A percentile compares a stretch with the other conserved stretches of the same genome.
phyloP scores from a whole-genome alignment of 2,888 invertebrate genomes.

The Poecilus cupreus region DNA sequence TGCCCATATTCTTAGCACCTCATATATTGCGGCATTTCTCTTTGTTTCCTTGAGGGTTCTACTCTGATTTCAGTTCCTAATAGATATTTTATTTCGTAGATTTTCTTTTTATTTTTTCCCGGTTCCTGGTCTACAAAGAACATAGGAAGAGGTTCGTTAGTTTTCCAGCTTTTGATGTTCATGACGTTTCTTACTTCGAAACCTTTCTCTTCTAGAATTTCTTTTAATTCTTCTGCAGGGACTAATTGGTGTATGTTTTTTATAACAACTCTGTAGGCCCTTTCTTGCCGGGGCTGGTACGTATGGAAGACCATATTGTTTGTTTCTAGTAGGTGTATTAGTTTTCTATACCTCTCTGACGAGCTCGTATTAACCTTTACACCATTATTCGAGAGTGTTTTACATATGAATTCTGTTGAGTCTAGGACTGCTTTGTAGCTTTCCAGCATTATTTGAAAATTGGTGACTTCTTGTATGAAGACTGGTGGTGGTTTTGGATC shows the following conservation, averaged over 20 bases:
- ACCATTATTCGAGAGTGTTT: not conserved
- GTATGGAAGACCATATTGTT: not conserved
- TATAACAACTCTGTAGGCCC: slow-evolving; percentile 6
- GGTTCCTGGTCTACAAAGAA: slow-evolving; percentile 55
- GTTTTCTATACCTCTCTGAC: not conserved
- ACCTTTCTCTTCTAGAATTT: too few relatives aligned
- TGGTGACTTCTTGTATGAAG: not conserved
- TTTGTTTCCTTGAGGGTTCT: slow-evolving; percentile 58
- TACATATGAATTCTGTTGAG: not conserved
- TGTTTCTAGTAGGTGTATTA: not conserved
- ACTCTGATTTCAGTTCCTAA: slow-evolving; percentile 38
- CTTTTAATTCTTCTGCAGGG: slow-evolving; percentile 40
- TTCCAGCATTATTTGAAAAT: not conserved
- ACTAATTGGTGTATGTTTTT: slow-evolving; percentile 40
- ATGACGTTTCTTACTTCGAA: slow-evolving; percentile 50
- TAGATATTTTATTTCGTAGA: slow-evolving; percentile 57
- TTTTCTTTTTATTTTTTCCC: slow-evolving; percentile 42
- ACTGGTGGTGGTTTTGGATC: not conserved
- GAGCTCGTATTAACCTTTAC: not conserved
- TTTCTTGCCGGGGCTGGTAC: not conserved
- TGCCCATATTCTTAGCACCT: slow-evolving; percentile 61
- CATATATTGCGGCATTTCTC: slow-evolving; percentile 59
- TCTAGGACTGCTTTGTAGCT: too few relatives aligned
- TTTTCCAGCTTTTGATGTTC: slow-evolving; percentile 55
- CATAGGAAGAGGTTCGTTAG: too few relatives aligned